These are phyloP conservation scores for Kradibia gibbosae DNA, from an alignment of 1,140 invertebrate genomes.

Conservation along the genomic window DNA sequence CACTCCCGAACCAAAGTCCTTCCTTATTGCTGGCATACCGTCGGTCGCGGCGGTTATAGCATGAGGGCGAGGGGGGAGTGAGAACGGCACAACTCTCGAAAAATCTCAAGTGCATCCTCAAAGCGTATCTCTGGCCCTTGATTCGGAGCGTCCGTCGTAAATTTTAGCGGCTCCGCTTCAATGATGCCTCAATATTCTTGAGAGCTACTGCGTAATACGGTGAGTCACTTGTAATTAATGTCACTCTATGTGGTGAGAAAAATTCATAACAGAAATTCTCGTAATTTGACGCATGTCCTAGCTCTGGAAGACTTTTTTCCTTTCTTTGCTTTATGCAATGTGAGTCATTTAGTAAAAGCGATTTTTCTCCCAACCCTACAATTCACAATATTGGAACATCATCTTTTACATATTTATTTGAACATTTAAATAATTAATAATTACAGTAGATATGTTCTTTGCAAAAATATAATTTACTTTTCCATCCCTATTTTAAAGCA, in stretches of 20 bases:
- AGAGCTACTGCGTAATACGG: constrained; percentile 1
- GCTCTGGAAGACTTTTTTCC: not conserved
- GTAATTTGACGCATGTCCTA: not conserved
- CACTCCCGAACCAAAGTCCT: not conserved
- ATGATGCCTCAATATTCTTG: constrained; percentile 16
- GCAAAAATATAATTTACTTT: too few species aligned
- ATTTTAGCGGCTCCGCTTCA: constrained; percentile 20
- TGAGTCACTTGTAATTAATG: constrained; percentile 36
- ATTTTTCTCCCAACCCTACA: not conserved
- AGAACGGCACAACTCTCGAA: not conserved
- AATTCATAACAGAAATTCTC: constrained; percentile 53
- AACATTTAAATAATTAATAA: not conserved
- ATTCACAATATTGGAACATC: not conserved
- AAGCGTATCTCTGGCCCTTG: not conserved
- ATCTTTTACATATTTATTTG: not conserved
- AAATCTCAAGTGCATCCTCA: not conserved
- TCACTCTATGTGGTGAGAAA: constrained; percentile 16
- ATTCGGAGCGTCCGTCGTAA: constrained; percentile 6
- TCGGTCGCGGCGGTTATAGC: too few species aligned
- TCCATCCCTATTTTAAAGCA: too few species aligned
- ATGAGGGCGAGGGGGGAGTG: too few species aligned
- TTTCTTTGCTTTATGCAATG: not conserved
- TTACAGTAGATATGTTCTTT: too few species aligned
- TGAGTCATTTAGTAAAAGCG: not conserved
- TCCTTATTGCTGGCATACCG: too few species aligned